A percentile compares a stretch with the other conserved stretches of the same genome.
Conservation (phyloP, 2,888 invertebrate genomes). For the Deroplatys truncata region DNA sequence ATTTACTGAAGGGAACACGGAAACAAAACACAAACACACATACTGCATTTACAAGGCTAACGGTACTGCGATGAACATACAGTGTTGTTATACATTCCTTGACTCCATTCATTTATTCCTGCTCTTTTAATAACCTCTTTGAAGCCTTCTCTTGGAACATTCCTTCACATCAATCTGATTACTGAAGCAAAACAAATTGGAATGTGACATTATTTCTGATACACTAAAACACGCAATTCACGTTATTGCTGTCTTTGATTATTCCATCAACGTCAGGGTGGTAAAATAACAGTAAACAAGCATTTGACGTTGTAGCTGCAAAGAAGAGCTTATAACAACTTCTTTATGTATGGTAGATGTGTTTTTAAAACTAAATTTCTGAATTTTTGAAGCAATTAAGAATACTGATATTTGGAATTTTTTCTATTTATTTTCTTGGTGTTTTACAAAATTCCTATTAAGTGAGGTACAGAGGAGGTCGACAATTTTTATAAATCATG, state of each 20-base stretch:
- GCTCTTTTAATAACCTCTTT: neutral
- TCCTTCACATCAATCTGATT: neutral
- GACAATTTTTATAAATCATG: no score
- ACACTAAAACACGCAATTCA: neutral
- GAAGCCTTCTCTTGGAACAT: neutral
- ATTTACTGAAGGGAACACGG: neutral
- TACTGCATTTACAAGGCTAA: neutral
- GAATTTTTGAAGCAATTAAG: no score
- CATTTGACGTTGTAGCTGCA: no score
- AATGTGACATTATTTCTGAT: neutral
- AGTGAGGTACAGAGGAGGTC: no score
- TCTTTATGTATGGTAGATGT: no score
- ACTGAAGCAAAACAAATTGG: neutral
- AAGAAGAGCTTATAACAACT: no score
- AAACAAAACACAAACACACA: neutral
- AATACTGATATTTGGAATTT: no score
- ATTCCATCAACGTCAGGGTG: no score
- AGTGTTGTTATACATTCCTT: neutral
- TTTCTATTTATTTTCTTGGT: no score
- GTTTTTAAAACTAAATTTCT: no score
- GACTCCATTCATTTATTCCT: neutral
- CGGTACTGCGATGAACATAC: neutral
- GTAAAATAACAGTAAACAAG: no score
- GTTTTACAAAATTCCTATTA: no score
- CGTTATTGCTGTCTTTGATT: neutral